Evolutionary conservation across 2,888 invertebrate genomes (phyloP), one percentile per base, ranked within the genome.

Genomic region (Metallyticus violacea): DNA sequence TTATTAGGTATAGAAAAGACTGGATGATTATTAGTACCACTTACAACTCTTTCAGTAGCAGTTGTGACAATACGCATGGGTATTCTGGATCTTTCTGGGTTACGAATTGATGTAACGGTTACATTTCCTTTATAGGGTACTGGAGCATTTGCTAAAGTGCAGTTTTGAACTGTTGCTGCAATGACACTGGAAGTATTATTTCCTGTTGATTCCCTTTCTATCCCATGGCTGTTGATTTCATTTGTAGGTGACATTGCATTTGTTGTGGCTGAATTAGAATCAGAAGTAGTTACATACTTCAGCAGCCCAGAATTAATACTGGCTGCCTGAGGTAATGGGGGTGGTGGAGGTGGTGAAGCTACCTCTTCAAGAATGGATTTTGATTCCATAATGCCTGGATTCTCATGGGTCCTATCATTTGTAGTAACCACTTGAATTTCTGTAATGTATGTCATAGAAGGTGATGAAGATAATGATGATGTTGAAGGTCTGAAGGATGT

Each of bases 401-500:
- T 62, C 22, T 15, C 40, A 62, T 62, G 40, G 22, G 15, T 22
- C 22, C 40, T 62, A 62, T 62, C 40, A 62, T 62, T 62, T 77
- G 90, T 91, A 2, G 92, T 90, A 0, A 94, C 91, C 0, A 96
- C 96, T 91, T 96, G 95, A 87, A 96, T 96, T 92, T 96, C 96
- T 78, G 96, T 96, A 62, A 96, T 93, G 90, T 95, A 96, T 29
- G 95, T 94, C 89, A 93, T 91, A 76, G 91, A 91, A 15, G 92
- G 91, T 0, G 91, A 90, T 26, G 90, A 5, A 89, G 89, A 62
- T 90, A 89, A 88, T 81, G 89, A 87, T 88, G 89, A 88, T 40
- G 79, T 62, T 26, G 84, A 25, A 26, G 87, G n/a, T 22, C 40
- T 15, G 15, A 62, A 62, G 40, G 40, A 62, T 62, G 40, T 15